A percentile compares a stretch with the other conserved stretches of the same genome.
These are phyloP conservation scores for Radopholus similis DNA, from an alignment of 1,140 invertebrate genomes.

Conservation along the genomic window DNA sequence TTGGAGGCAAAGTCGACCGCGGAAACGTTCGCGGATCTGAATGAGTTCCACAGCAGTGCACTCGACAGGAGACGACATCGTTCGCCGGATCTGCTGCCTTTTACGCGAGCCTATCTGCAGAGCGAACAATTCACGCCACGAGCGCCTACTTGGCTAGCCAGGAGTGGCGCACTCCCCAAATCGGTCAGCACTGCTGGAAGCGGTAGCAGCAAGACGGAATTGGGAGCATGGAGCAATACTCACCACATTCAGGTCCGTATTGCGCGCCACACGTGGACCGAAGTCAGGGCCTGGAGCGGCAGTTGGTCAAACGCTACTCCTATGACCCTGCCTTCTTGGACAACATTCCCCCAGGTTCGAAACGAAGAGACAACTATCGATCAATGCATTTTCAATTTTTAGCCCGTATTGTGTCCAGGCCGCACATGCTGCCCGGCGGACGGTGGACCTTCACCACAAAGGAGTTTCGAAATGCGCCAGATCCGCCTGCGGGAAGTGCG, in stretches of 20 bases:
- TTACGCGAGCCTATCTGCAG: constrained; percentile 42
- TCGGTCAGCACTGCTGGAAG: constrained; percentile 19
- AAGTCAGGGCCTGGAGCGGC: constrained; percentile 51
- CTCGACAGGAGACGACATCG: constrained; percentile 35
- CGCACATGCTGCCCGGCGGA: too few species aligned
- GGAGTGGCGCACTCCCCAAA: constrained; percentile 39
- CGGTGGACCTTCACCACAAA: too few species aligned
- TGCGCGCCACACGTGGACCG: constrained; percentile 47
- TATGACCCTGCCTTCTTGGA: too few species aligned
- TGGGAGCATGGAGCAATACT: too few species aligned
- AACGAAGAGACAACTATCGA: too few species aligned
- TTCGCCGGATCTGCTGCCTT: constrained; percentile 29
- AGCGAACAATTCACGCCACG: constrained; percentile 45
- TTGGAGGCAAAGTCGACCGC: constrained; percentile 47
- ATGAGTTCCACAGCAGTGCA: too few species aligned
- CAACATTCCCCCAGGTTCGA: too few species aligned
- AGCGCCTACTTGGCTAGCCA: constrained; percentile 42
- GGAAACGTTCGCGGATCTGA: constrained; percentile 46
- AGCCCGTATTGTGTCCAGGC: too few species aligned
- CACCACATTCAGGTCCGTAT: constrained; percentile 51
- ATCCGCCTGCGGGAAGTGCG: too few species aligned
- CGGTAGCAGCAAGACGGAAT: too few species aligned
- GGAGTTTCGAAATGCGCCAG: too few species aligned
- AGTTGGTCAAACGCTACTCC: constrained; percentile 44
- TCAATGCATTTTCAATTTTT: too few species aligned